phyloP scores from a whole-genome alignment of 1,140 invertebrate genomes.

The Hetaerina americana region DNA sequence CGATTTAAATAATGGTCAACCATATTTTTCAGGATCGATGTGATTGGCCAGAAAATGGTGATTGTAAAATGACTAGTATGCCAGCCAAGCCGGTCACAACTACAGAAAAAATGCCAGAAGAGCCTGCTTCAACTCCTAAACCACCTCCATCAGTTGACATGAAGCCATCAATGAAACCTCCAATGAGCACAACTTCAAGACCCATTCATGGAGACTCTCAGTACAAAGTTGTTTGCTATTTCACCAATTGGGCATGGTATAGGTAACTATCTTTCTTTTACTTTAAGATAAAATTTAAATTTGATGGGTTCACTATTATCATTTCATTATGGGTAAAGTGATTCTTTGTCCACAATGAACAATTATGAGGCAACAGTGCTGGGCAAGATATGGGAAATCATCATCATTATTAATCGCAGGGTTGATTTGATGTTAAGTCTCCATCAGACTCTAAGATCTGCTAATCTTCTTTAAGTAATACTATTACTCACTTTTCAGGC shows the following conservation, averaged over 20 bases:
- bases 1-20: too few relatives aligned
- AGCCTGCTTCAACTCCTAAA: background rate
- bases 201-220: constrained; percentile 16
- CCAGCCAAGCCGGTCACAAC: background rate
- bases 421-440: background rate
- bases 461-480: constrained; percentile 3
- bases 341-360: background rate
- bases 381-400: too few relatives aligned
- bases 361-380: too few relatives aligned
- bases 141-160: constrained; percentile 1
- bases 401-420: too few relatives aligned
- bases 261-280: constrained; percentile 26
- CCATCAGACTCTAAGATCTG: background rate
- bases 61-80: background rate
- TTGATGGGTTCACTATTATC: background rate
- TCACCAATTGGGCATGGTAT: constrained; percentile 62
- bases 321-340: background rate
- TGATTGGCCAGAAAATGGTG: constrained; percentile 56
- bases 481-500: constrained; percentile 27
- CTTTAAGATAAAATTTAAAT: background rate
- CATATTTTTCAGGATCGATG: constrained; percentile 49
- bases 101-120: background rate
- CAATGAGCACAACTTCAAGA: constrained; percentile 7
- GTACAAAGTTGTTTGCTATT: constrained; percentile 55
- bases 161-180: constrained; percentile 7